Evolutionary conservation across 2,888 invertebrate genomes (phyloP).

Genomic region (Bedellia somnulentella): DNA sequence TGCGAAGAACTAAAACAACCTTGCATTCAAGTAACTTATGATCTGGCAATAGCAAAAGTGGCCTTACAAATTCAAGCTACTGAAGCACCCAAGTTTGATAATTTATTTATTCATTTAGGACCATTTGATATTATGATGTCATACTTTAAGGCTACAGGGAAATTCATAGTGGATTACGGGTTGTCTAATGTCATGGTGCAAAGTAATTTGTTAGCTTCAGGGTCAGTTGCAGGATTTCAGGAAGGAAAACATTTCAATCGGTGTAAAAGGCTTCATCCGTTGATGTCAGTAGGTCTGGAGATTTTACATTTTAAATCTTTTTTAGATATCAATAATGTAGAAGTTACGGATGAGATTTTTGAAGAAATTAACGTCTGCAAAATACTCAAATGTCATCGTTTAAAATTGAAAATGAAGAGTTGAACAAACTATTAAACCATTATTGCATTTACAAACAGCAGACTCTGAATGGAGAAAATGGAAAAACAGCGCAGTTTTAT

Average conservation of each 20-base stretch:
- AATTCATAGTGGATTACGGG: conserved; percentile 19
- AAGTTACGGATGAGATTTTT: no score
- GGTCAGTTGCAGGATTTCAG: conserved; percentile 19
- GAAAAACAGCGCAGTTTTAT: conserved; percentile 4
- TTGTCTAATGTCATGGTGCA: no score
- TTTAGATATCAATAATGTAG: no score
- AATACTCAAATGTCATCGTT: no score
- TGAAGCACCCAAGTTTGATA: conserved; percentile 14
- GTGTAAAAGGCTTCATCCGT: conserved; percentile 15
- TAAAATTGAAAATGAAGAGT: no score
- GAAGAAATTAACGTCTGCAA: no score
- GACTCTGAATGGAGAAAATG: no score
- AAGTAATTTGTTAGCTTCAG: conserved; percentile 17
- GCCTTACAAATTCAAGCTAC: conserved; percentile 16
- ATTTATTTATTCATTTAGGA: conserved; percentile 17
- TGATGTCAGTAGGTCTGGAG: conserved; percentile 10
- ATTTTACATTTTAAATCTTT: conserved; percentile 10
- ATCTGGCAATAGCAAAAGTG: conserved; percentile 19
- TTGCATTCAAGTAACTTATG: conserved; percentile 17
- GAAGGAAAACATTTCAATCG: conserved; percentile 23
- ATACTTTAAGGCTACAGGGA: conserved; percentile 20
- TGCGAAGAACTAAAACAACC: conserved; percentile 7
- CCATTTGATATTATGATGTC: conserved; percentile 17
- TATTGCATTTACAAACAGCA: no score
- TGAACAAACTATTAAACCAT: no score